Evolutionary conservation across 2,113 vertebrate genomes (phyloP).

Genomic region (Chlorodrepanis virens): DNA sequence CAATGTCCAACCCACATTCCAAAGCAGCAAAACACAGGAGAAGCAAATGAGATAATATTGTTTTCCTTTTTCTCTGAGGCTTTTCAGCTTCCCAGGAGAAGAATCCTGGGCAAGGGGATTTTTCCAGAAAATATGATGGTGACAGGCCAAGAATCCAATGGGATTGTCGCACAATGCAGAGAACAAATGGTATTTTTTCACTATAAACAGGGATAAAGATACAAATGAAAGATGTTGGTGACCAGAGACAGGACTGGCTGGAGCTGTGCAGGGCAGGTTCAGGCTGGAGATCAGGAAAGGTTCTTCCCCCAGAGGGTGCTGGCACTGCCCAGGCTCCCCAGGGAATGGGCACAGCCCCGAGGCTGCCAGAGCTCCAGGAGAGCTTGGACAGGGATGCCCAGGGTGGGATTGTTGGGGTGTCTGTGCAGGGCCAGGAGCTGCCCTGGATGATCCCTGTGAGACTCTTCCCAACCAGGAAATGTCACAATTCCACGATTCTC

Average conservation of each 20-base stretch:
- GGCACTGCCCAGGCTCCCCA: neutral
- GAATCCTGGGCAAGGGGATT: too few species aligned
- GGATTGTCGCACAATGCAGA: neutral
- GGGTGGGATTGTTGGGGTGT: neutral
- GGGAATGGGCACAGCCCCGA: neutral
- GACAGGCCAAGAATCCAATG: neutral
- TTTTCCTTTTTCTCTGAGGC: too few species aligned
- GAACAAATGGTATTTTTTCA: neutral
- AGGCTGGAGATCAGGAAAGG: fast-evolving
- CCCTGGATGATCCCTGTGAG: fast-evolving
- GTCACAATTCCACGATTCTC: neutral
- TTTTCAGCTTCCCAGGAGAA: too few species aligned
- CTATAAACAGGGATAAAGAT: neutral
- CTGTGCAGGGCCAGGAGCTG: fast-evolving
- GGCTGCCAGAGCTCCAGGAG: neutral
- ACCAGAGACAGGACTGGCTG: neutral
- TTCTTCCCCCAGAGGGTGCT: neutral
- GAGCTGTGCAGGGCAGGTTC: fast-evolving
- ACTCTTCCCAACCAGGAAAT: neutral
- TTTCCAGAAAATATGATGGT: too few species aligned
- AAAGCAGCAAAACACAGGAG: too few species aligned
- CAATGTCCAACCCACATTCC: too few species aligned
- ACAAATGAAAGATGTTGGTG: neutral
- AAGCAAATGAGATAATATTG: too few species aligned
- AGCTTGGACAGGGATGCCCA: fast-evolving